These are phyloP conservation scores for Schlechtendalia chinensis DNA, from an alignment of 1,140 invertebrate genomes.

Conservation along the genomic window DNA sequence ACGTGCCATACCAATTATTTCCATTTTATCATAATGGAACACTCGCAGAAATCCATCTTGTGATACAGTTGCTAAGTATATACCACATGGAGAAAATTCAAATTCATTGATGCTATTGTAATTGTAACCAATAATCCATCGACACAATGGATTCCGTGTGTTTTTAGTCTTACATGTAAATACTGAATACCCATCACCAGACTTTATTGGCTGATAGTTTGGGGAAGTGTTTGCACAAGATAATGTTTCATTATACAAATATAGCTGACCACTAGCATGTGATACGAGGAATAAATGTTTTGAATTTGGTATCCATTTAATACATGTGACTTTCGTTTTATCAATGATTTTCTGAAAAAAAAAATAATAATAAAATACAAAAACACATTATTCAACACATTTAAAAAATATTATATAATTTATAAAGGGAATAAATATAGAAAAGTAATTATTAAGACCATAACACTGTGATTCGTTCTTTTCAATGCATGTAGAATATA, in stretches of 20 bases:
- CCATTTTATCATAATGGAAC: conserved; percentile 97
- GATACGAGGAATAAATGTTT: conserved; percentile 90
- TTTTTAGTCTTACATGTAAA: conserved; percentile 96
- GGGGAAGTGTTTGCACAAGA: conserved; percentile 78
- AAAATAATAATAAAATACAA: no score
- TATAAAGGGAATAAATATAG: not conserved
- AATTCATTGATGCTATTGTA: conserved; percentile 91
- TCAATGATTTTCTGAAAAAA: conserved; percentile 88
- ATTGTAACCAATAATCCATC: conserved; percentile 82
- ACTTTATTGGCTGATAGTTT: conserved; percentile 93
- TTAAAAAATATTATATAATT: not conserved
- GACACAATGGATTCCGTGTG: conserved; percentile 90
- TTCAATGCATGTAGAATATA: not conserved
- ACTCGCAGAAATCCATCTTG: conserved; percentile 96
- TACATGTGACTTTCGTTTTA: conserved; percentile 97
- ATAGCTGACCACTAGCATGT: conserved; percentile 94
- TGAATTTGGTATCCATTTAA: conserved; percentile 94
- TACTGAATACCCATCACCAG: conserved; percentile 90
- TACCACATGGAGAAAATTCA: conserved; percentile 91
- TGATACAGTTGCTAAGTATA: conserved; percentile 87
- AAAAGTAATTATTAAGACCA: not conserved
- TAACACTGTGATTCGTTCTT: not conserved
- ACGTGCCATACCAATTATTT: conserved; percentile 82
- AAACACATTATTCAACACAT: no score
- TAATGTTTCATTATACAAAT: conserved; percentile 96